Base-by-base conservation (phyloP, 2,888 invertebrate genomes). In the Drosophila tripunctata region DNA sequence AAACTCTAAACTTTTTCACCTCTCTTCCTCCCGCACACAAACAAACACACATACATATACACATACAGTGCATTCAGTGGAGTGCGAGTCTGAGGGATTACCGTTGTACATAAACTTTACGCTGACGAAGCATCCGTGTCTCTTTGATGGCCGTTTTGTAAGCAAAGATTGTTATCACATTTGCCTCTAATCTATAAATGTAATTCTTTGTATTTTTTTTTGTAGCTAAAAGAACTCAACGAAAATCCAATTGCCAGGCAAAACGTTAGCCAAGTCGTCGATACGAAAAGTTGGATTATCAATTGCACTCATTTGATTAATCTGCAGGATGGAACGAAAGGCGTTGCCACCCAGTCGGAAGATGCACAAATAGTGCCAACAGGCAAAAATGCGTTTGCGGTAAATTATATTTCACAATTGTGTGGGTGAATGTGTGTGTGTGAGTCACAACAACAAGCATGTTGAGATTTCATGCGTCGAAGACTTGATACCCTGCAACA, bases 91-190 rank as follows among this genome's bases (percentile, higher is more conserved):
- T 4, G 87, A 84, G 4, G 72, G 87, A 31, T 83, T 90, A 4
- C 89, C 91, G 65, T 88, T 94, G 10, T 89, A 81, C 2, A 92
- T 94, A 12, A 91, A 89, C 48, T 93, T 94, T 92, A 91, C 91
- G 22, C 89, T 94, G 24, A 89, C 93, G 15, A 92, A 93, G 81
- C 93, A 93, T 6, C 91, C 91, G 31, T 95, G 94, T 88, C 93
- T 93, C 92, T 92, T 93, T 74, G 93, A 92, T 35, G 86, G 81
- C 2, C 78, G 63, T 5, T 76, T 76, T 69, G 89, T 90, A 68
- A 77, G 84, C 27, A 40, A 33, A 19, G 1, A 1, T 12, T 24
- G 22, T 8, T 10, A 19, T 1, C 7, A 2, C 2, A n/a, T n/a
- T n/a, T n/a, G n/a, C n/a, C n/a, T n/a, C n/a, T n/a, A 3, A 10